phyloP scores from a whole-genome alignment of 2,113 vertebrate species.

The Amblyornis subalaris region DNA sequence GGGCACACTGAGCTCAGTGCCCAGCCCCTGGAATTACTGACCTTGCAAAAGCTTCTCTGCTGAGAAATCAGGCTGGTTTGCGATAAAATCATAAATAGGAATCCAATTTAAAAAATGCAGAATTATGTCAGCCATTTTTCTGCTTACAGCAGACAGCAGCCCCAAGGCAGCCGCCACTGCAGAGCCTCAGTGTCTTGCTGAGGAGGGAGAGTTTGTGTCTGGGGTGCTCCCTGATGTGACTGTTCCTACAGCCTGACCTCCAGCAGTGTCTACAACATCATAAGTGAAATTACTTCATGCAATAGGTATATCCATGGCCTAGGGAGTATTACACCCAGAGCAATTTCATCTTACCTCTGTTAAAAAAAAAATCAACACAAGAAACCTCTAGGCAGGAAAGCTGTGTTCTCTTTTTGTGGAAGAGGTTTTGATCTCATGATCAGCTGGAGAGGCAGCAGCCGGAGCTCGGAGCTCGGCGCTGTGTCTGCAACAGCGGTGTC shows the following conservation, averaged over 20 bases:
- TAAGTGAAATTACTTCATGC: neutral
- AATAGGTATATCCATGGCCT: neutral
- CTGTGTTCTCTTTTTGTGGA: neutral
- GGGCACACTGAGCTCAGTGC: neutral
- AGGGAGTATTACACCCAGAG: neutral
- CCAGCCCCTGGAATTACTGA: neutral
- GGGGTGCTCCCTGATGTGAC: neutral
- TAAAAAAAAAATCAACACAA: neutral
- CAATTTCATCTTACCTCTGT: neutral
- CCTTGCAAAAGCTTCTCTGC: neutral
- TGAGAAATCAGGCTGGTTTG: neutral
- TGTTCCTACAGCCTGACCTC: neutral
- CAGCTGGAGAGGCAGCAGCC: neutral
- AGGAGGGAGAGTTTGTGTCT: neutral
- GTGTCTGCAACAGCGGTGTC: neutral
- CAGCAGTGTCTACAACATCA: neutral
- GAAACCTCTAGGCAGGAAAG: neutral
- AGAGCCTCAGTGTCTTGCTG: neutral
- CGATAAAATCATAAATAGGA: neutral
- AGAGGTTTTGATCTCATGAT: neutral
- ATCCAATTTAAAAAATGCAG: neutral
- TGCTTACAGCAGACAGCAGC: neutral
- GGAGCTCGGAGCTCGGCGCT: rapidly evolving
- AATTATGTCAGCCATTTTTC: neutral
- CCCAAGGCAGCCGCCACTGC: neutral